These are phyloP conservation scores for Hecatera dysodea DNA, from an alignment of 2,888 invertebrate species.

Conservation along the genomic window DNA sequence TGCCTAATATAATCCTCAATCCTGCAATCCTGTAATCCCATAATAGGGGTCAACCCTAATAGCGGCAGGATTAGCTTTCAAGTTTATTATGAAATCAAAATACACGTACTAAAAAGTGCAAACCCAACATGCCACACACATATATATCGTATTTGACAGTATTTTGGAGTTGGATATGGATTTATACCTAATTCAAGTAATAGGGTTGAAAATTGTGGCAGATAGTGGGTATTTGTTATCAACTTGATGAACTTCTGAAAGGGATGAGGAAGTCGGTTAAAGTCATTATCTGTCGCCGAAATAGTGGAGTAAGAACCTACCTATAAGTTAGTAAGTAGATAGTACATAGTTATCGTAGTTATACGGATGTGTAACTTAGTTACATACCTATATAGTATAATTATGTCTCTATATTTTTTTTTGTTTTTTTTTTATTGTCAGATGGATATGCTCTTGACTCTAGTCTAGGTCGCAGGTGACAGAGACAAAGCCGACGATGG, in stretches of 20 bases:
- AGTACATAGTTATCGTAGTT: not conserved
- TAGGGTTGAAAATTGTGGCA: slow-evolving; percentile 24
- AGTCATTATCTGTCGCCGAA: slow-evolving; percentile 45
- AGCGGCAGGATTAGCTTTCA: slow-evolving; percentile 20
- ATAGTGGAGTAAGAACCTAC: slow-evolving; percentile 9
- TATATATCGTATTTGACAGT: slow-evolving; percentile 3
- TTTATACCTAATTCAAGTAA: slow-evolving; percentile 33
- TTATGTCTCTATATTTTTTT: too few relatives aligned
- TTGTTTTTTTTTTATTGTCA: too few relatives aligned
- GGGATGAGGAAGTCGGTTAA: slow-evolving; percentile 54
- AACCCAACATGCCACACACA: slow-evolving; percentile 1
- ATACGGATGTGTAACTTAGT: slow-evolving; percentile 16
- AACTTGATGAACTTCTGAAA: slow-evolving; percentile 52
- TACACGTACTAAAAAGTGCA: slow-evolving; percentile 6
- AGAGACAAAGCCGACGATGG: too few relatives aligned
- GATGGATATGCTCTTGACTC: too few relatives aligned
- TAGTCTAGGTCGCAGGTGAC: too few relatives aligned
- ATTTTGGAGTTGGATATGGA: slow-evolving; percentile 1
- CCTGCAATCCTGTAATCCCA: slow-evolving; percentile 17
- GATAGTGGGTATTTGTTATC: slow-evolving; percentile 44
- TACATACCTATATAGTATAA: not conserved
- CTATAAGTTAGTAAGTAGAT: not conserved
- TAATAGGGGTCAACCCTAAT: slow-evolving; percentile 4
- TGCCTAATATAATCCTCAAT: slow-evolving; percentile 9
- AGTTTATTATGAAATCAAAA: slow-evolving; percentile 20